Percentiles rank a stretch among this genome's conserved stretches.
phyloP scores from a whole-genome alignment of 2,797 vertebrate species.

The Sebastes baramenuke region DNA sequence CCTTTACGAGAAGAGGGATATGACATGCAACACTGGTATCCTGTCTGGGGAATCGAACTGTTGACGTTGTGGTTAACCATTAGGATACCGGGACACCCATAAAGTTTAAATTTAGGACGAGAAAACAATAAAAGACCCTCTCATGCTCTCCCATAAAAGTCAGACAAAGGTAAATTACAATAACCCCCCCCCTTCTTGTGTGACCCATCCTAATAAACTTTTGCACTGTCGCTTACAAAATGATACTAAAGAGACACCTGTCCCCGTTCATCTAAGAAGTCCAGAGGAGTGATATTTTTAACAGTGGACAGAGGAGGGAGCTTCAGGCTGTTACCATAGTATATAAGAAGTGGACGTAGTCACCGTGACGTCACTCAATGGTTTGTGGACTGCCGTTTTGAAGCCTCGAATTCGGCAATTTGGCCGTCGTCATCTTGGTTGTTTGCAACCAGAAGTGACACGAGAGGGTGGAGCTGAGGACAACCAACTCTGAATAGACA shows the following conservation, averaged over 20 bases:
- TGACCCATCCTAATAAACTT: background rate
- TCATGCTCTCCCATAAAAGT: background rate
- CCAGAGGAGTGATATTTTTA: background rate
- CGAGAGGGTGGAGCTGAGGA: no score
- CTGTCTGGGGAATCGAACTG: background rate
- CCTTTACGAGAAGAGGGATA: background rate
- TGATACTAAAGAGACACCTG: background rate
- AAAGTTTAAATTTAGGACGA: background rate
- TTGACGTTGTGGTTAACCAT: background rate
- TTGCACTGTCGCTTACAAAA: background rate
- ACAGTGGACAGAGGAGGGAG: background rate
- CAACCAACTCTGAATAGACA: no score
- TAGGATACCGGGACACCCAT: background rate
- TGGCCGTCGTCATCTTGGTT: accelerated
- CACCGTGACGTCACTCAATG: no score
- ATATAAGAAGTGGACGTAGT: no score
- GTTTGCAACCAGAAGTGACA: no score
- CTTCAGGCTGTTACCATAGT: background rate
- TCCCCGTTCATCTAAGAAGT: background rate
- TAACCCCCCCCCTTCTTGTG: background rate
- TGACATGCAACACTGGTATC: background rate
- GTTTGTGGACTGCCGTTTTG: no score
- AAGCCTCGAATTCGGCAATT: no score
- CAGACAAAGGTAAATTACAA: background rate
- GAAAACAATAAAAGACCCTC: background rate